phyloP scores from a whole-genome alignment of 2,113 vertebrate genomes.

The Orthonyx spaldingii region DNA sequence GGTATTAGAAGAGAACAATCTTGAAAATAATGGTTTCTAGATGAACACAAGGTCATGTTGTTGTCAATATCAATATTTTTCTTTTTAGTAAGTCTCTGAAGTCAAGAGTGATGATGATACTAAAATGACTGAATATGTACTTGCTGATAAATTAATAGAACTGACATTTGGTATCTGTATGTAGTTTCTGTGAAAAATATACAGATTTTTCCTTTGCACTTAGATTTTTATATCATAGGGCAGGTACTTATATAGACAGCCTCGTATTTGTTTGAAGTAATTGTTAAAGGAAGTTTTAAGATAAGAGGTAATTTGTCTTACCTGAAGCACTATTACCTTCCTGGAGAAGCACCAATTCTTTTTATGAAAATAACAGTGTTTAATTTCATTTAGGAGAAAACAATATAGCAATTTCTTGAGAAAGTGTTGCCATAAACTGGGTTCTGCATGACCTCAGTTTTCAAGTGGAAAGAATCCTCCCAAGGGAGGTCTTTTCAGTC shows the following conservation, averaged over 20 bases:
- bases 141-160: neutral
- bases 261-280: neutral
- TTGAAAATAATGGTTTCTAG: neutral
- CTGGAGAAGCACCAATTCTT: neutral
- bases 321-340: neutral
- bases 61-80: neutral
- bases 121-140: neutral
- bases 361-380: neutral
- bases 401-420: neutral
- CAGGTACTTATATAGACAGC: neutral
- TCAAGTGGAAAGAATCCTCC: neutral
- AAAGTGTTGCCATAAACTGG: neutral
- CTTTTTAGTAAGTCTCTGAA: neutral
- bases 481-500: neutral
- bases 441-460: neutral
- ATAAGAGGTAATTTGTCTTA: neutral
- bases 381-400: neutral
- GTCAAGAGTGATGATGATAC: neutral
- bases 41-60: neutral
- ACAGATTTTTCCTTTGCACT: neutral
- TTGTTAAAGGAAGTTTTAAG: neutral
- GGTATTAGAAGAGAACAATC: neutral
- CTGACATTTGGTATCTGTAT: neutral
- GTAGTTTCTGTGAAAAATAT: neutral
- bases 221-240: neutral